Conservation (phyloP, 2,888 invertebrate genomes). For the Hydroisotoma schaefferi region DNA sequence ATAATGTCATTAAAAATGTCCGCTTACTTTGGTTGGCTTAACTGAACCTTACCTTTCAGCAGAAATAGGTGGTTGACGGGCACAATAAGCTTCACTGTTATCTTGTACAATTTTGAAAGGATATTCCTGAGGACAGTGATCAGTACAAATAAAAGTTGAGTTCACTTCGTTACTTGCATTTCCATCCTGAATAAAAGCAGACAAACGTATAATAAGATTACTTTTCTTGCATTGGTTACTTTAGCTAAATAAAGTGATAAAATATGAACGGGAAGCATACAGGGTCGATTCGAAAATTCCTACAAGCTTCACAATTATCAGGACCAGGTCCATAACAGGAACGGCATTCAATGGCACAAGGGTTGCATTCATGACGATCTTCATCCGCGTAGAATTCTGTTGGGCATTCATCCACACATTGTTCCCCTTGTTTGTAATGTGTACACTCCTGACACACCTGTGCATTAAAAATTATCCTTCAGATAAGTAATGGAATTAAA, state of each 20-base stretch:
- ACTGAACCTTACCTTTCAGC: conserved; percentile 15
- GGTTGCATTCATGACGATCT: conserved; percentile 57
- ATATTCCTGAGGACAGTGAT: conserved; percentile 71
- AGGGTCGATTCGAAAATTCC: conserved; percentile 69
- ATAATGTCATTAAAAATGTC: no score
- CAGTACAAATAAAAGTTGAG: conserved; percentile 79
- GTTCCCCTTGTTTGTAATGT: conserved; percentile 78
- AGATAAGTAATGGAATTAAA: not conserved
- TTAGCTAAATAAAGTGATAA: no score
- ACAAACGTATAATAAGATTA: no score
- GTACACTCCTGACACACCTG: conserved; percentile 79
- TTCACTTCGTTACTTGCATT: conserved; percentile 59
- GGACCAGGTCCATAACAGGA: conserved; percentile 76
- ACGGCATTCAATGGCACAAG: conserved; percentile 71
- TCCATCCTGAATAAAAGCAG: conserved; percentile 53
- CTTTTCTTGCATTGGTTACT: no score
- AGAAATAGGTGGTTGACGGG: conserved; percentile 56
- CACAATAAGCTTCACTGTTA: conserved; percentile 75
- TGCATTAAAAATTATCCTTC: conserved; percentile 1
- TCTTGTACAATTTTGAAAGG: conserved; percentile 74
- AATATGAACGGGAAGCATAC: conserved; percentile 50
- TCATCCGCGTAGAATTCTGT: conserved; percentile 77
- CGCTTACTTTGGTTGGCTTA: no score
- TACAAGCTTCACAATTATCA: conserved; percentile 72
- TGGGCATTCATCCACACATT: conserved; percentile 80